phyloP scores from a whole-genome alignment of 2,113 vertebrate genomes.

The Melanostigma gelatinosum region DNA sequence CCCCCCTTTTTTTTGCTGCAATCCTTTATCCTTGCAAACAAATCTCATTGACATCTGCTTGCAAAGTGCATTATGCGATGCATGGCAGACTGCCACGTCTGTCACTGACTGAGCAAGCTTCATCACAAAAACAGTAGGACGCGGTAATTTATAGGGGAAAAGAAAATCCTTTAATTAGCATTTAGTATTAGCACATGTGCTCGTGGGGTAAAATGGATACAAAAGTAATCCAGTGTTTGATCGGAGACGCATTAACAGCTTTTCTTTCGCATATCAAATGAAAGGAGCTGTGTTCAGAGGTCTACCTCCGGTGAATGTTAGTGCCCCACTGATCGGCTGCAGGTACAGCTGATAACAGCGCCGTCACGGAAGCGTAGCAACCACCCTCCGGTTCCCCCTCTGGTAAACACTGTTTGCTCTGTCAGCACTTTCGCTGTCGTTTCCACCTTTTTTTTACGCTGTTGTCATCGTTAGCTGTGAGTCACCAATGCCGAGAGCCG shows the following conservation, averaged over 20 bases:
- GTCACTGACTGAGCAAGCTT: constrained; percentile 12
- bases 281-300: not conserved
- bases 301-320: too few relatives aligned
- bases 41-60: constrained; percentile 43
- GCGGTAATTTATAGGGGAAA: not conserved
- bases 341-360: too few relatives aligned
- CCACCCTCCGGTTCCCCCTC: too few relatives aligned
- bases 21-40: constrained; percentile 37
- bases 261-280: constrained; percentile 5
- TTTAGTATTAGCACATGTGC: constrained; percentile 13
- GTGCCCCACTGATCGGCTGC: too few relatives aligned
- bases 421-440: too few relatives aligned
- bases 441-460: too few relatives aligned
- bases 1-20: not conserved
- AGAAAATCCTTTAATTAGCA: not conserved
- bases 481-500: not conserved
- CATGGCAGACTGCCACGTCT: constrained; percentile 11
- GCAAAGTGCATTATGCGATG: constrained; percentile 28
- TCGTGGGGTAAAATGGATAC: not conserved
- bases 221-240: constrained; percentile 18
- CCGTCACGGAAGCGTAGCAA: too few relatives aligned
- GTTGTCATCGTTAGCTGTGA: too few relatives aligned
- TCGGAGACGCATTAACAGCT: not conserved
- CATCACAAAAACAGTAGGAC: constrained; percentile 9
- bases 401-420: too few relatives aligned